These are phyloP conservation scores for Brachyptera risi DNA, from an alignment of 2,888 invertebrate genomes.

Conservation along the genomic window DNA sequence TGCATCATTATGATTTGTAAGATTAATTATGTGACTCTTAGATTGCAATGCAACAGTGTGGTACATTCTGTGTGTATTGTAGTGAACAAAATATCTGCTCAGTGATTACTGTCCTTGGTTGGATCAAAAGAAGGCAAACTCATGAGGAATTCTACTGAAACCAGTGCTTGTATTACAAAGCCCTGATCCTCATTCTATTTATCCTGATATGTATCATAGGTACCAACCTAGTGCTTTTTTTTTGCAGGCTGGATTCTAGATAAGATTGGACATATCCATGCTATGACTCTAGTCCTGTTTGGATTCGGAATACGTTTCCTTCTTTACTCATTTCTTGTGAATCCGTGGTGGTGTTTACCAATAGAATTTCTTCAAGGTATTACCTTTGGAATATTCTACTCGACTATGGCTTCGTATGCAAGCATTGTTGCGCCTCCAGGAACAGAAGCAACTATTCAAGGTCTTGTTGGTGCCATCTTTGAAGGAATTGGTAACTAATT, in stretches of 20 bases:
- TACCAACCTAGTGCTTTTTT: too few species aligned
- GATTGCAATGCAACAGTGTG: too few species aligned
- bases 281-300: conserved; percentile 77
- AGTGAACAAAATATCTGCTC: too few species aligned
- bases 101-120: too few species aligned
- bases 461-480: conserved; percentile 79
- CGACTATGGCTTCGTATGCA: conserved; percentile 85
- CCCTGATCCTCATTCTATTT: too few species aligned
- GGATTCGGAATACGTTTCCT: conserved; percentile 77
- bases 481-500: conserved; percentile 65
- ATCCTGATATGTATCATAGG: too few species aligned
- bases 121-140: too few species aligned
- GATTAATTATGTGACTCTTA: too few species aligned
- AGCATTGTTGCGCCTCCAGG: conserved; percentile 78
- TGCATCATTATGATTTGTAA: too few species aligned
- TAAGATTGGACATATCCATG: conserved; percentile 73
- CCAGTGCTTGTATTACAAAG: too few species aligned
- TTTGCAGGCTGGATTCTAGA: conserved; percentile 64
- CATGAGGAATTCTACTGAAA: too few species aligned
- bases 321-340: conserved; percentile 70
- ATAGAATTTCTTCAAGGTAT: conserved; percentile 84
- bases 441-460: conserved; percentile 84
- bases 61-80: too few species aligned
- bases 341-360: conserved; percentile 81
- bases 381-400: conserved; percentile 83